Evolutionary conservation across 2,888 invertebrate genomes (phyloP).

Genomic region (Odontomyia ornata): DNA sequence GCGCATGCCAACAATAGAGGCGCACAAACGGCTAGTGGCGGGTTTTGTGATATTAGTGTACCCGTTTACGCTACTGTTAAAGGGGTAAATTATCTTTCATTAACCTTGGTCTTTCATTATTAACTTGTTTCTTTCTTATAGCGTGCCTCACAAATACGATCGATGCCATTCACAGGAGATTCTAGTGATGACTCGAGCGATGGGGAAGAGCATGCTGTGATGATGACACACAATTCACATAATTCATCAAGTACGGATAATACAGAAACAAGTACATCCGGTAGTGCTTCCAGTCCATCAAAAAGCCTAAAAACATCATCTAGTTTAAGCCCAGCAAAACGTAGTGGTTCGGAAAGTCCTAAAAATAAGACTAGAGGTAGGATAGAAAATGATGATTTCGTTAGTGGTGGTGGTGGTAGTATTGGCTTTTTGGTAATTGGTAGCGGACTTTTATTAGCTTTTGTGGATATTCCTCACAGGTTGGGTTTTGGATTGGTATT

Average conservation of each 20-base stretch:
- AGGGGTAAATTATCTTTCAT: constrained; percentile 70
- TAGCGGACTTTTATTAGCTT: no score
- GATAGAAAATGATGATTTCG: constrained; percentile 49
- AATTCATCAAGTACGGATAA: constrained; percentile 68
- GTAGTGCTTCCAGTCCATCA: constrained; percentile 82
- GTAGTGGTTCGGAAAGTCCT: constrained; percentile 83
- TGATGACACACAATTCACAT: constrained; percentile 64
- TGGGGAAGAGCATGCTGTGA: constrained; percentile 75
- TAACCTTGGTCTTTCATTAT: not conserved
- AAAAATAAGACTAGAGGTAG: constrained; percentile 83
- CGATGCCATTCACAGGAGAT: constrained; percentile 95
- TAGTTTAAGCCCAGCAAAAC: constrained; percentile 84
- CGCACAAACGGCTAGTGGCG: constrained; percentile 71
- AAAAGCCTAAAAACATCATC: constrained; percentile 88
- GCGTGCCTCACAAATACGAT: constrained; percentile 94
- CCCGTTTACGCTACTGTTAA: constrained; percentile 97
- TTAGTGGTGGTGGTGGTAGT: not conserved
- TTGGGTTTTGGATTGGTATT: no score
- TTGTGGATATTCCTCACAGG: no score
- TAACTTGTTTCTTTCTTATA: constrained; percentile 58
- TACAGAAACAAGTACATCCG: constrained; percentile 68
- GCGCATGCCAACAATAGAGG: constrained; percentile 51
- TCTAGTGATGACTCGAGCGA: constrained; percentile 96
- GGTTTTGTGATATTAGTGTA: constrained; percentile 89
- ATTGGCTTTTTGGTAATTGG: constrained; percentile 14